Conservation (phyloP, 2,888 invertebrate genomes). For the Zootermopsis nevadensis region DNA sequence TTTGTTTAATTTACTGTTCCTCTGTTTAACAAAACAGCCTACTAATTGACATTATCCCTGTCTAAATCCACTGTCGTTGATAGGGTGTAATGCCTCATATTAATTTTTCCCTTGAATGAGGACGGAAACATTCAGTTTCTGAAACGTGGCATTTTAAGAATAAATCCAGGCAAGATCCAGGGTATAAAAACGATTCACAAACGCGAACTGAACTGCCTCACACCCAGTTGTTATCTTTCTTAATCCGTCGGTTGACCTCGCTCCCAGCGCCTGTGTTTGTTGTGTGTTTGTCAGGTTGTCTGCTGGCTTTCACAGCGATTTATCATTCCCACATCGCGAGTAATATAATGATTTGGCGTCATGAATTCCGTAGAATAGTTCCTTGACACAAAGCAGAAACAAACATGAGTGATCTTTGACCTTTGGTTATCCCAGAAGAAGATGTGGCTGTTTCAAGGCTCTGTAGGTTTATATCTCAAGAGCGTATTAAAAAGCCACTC, state of each 20-base stretch:
- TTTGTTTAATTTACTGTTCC: too few species aligned
- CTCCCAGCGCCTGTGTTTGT: neutral
- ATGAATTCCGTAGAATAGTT: conserved; percentile 10
- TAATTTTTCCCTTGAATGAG: too few species aligned
- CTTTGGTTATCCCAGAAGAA: neutral
- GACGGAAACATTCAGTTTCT: too few species aligned
- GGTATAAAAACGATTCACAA: too few species aligned
- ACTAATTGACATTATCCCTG: too few species aligned
- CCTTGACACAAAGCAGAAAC: conserved; percentile 30
- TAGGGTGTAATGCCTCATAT: too few species aligned
- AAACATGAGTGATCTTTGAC: conserved; percentile 33
- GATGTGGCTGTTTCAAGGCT: neutral
- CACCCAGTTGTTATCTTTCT: neutral
- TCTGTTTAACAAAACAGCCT: too few species aligned
- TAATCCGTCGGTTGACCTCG: neutral
- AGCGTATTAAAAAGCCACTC: neutral
- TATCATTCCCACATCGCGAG: conserved; percentile 1
- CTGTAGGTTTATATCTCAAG: conserved; percentile 17
- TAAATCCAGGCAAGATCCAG: too few species aligned
- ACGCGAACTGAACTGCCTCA: too few species aligned
- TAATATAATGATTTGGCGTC: conserved; percentile 19
- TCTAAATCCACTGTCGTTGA: too few species aligned
- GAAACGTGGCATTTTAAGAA: too few species aligned
- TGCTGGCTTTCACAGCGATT: neutral
- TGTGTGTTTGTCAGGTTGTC: conserved; percentile 2